A percentile compares a stretch with the other conserved stretches of the same genome.
These are phyloP conservation scores for Acanthaster planci DNA, from an alignment of 35 echinoderm and acorn worm species.

Conservation along the genomic window DNA sequence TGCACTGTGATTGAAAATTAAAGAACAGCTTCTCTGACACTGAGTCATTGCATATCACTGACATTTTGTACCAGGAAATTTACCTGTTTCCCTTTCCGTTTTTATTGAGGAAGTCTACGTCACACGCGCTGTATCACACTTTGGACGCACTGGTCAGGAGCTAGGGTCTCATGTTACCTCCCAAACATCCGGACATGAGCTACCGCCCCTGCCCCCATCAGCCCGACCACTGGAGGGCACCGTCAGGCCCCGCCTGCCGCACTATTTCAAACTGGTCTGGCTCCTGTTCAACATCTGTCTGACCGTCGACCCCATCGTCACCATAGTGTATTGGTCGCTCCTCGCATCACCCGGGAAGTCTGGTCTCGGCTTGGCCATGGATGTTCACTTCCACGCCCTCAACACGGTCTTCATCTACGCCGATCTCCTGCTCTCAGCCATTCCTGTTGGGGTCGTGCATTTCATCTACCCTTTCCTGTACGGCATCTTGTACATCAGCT, in stretches of 20 bases:
- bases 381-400: slow-evolving; percentile 41
- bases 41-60: too few species aligned
- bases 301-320: slow-evolving; percentile 20
- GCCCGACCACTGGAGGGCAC: background rate
- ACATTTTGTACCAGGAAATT: too few species aligned
- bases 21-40: too few species aligned
- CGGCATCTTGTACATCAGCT: slow-evolving; percentile 32
- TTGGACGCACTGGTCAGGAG: too few species aligned
- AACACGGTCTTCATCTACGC: slow-evolving; percentile 32
- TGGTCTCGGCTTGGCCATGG: background rate
- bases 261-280: slow-evolving; percentile 30
- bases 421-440: slow-evolving; percentile 37
- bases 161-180: too few species aligned
- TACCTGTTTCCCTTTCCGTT: too few species aligned
- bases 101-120: too few species aligned
- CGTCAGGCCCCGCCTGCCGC: background rate
- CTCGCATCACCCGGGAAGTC: background rate
- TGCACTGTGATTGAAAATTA: too few species aligned
- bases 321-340: slow-evolving; percentile 32
- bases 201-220: background rate
- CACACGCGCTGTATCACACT: too few species aligned
- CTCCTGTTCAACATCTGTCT: slow-evolving; percentile 44
- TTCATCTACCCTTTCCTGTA: slow-evolving; percentile 14
- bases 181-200: too few species aligned
- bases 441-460: slow-evolving; percentile 37